Evolutionary conservation across 1,140 invertebrate genomes (phyloP).

Genomic region (Drosophila bipectinata): DNA sequence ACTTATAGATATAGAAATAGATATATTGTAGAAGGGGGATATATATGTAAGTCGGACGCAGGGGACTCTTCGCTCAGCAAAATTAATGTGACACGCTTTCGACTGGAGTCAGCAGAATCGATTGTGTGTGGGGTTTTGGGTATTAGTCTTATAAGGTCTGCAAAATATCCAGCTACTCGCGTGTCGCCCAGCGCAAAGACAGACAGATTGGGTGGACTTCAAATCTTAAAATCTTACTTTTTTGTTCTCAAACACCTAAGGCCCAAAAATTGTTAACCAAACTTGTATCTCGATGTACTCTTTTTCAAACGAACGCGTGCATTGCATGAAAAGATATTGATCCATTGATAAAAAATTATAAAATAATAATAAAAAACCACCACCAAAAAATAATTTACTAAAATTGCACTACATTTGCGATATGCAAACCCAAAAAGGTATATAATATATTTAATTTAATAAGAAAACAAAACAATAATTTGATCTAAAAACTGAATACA

Average conservation of each 20-base stretch:
- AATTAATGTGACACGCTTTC: conserved; percentile 84
- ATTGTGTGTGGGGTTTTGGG: conserved; percentile 24
- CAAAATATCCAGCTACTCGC: conserved; percentile 72
- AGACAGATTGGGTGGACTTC: conserved; percentile 64
- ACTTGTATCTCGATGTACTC: conserved; percentile 42
- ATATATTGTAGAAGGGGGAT: conserved; percentile 20
- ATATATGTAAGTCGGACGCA: conserved; percentile 52
- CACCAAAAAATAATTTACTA: conserved; percentile 33
- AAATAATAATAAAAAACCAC: conserved; percentile 24
- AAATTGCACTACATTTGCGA: conserved; percentile 15
- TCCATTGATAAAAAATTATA: conserved; percentile 15
- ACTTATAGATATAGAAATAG: conserved; percentile 35
- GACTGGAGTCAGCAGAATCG: conserved; percentile 56
- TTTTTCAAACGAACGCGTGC: conserved; percentile 64
- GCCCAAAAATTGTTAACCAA: conserved; percentile 47
- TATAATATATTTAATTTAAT: background rate
- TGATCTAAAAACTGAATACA: background rate
- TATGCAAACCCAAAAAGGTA: conserved; percentile 20
- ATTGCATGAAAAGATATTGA: conserved; percentile 37
- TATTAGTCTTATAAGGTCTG: conserved; percentile 26
- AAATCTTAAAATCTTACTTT: conserved; percentile 31
- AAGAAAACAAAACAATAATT: background rate
- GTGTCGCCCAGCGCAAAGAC: conserved; percentile 82
- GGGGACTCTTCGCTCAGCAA: conserved; percentile 84
- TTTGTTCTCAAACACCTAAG: conserved; percentile 58